Base-by-base conservation (phyloP, 2,797 vertebrate genomes). In the Clamator glandarius region DNA sequence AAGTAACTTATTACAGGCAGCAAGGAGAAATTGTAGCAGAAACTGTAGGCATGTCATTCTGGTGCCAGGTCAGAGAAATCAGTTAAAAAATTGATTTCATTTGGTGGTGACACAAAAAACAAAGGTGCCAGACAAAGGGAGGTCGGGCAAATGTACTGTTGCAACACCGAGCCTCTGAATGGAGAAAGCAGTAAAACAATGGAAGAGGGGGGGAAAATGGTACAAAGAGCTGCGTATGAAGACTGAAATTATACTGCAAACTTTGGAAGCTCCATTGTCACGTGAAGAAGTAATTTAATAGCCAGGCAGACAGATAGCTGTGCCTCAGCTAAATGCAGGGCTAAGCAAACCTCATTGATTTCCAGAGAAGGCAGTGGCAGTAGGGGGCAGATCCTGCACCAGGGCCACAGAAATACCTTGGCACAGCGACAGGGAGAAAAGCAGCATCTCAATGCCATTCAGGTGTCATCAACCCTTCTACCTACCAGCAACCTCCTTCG, bases 1-100 rank as follows among this genome's bases (percentile, higher is more conserved):
- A 96, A 96, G 94, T 94, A 95, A 96, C 94, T 93, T 90, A 72
- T 72, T 95, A 80, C 58, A 89, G 92, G 73, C 94, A 94, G 93
- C 89, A 66, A 95, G 72, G 70, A 93, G 88, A 90, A 94, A 94
- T 89, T 89, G 84, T 58, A 74, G 78, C 81, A 90, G 96, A 54
- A 96, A 94, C 78, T 68, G 75, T 82, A 25, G 90, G 94, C 90
- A 87, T 90, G 81, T 92, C 87, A 33, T 54, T 82, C 81, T 80
- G 39, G 54, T 93, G 93, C 95, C 95, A 93, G 94, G 84, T 85
- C 84, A 63, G 81, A 75, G 64, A 83, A 90, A 89, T 72, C 84
- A 55, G 31, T 67, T 85, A 31, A 21, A 55, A 52, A 83, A 83
- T 44, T 55, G 54, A 92, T 95, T 92, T 83, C 23, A 8, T 90